Percentiles rank a stretch among this genome's conserved stretches.
Evolutionary conservation across 2,888 invertebrate species (phyloP).

Genomic region (Drosophila mimica): DNA sequence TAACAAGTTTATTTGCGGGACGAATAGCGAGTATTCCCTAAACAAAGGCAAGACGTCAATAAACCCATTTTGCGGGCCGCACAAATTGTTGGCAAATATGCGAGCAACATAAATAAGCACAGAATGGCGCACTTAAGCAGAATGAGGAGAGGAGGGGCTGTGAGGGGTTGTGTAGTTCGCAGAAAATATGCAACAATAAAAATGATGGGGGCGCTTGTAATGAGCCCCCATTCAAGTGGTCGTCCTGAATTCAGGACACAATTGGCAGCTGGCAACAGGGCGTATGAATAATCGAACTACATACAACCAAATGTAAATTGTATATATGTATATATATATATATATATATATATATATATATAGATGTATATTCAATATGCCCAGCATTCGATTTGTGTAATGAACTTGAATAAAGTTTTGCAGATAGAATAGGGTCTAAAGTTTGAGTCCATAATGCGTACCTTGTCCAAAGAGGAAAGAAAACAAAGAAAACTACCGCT

Average conservation of each 20-base stretch:
- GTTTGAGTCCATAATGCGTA: conserved; percentile 7
- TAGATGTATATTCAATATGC: conserved; percentile 2
- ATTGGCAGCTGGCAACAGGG: conserved; percentile 43
- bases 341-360: not conserved
- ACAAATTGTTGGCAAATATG: conserved; percentile 77
- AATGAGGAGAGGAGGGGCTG: not conserved
- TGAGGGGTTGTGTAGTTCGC: not conserved
- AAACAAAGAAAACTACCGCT: conserved; percentile 5
- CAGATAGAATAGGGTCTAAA: not conserved
- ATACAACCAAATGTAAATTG: conserved; percentile 1
- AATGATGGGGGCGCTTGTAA: conserved; percentile 48
- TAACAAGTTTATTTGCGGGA: conserved; percentile 35
- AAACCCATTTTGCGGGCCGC: conserved; percentile 51
- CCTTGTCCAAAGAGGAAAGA: not conserved
- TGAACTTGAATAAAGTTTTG: conserved; percentile 25
- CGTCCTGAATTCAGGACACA: conserved; percentile 26
- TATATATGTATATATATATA: not conserved
- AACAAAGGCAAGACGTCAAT: conserved; percentile 58
- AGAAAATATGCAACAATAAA: conserved; percentile 65
- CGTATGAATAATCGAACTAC: conserved; percentile 66
- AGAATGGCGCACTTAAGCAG: conserved; percentile 2
- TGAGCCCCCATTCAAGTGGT: conserved; percentile 52
- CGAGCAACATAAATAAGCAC: conserved; percentile 67
- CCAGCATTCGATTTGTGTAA: conserved; percentile 51
- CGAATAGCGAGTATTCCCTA: conserved; percentile 17